phyloP scores from a whole-genome alignment of 2,797 vertebrate species.

The Nothura maculosa region DNA sequence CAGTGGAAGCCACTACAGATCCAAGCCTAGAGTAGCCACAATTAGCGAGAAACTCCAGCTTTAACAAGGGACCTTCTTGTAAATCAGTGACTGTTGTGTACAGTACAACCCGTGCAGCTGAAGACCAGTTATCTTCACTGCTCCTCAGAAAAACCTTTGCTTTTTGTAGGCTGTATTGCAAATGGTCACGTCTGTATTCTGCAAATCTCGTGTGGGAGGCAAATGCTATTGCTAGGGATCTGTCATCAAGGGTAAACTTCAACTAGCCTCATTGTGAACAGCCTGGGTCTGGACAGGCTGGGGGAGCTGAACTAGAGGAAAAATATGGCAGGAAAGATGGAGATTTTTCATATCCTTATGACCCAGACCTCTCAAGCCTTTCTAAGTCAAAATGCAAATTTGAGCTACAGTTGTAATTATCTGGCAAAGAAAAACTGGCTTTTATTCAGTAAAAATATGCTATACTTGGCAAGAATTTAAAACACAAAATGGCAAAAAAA shows the following conservation, averaged over 20 bases:
- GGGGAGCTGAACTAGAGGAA: neutral
- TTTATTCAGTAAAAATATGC: neutral
- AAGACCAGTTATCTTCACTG: neutral
- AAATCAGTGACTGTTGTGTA: neutral
- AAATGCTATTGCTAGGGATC: neutral
- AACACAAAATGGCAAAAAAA: neutral
- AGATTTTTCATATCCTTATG: neutral
- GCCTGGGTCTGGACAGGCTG: neutral
- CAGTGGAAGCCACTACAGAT: neutral
- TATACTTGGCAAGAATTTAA: neutral
- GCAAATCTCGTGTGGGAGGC: neutral
- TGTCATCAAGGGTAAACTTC: neutral
- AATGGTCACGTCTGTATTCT: accelerated
- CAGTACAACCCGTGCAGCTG: neutral
- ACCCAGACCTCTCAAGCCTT: neutral
- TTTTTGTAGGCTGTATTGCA: neutral
- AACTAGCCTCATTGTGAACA: accelerated
- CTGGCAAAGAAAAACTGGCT: neutral
- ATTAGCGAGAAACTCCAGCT: neutral
- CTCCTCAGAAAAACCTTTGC: neutral
- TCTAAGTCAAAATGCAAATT: neutral
- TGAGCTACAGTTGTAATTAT: neutral
- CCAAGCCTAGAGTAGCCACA: neutral
- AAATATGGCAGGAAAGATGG: neutral
- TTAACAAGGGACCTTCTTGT: neutral